These are phyloP conservation scores for Euclidia mi DNA, from an alignment of 2,888 invertebrate species.

Conservation along the genomic window DNA sequence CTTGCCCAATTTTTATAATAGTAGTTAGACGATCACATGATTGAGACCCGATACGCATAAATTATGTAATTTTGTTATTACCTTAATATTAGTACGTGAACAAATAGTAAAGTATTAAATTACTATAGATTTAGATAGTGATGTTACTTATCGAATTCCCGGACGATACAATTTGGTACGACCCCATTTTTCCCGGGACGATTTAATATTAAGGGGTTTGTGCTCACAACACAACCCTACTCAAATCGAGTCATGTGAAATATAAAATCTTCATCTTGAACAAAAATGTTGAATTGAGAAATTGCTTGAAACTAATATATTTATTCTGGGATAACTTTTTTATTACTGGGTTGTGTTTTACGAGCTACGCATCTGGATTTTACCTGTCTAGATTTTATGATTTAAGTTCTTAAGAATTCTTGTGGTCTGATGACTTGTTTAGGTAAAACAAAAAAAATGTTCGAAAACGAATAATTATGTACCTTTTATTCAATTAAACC, in stretches of 20 bases:
- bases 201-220: conserved; percentile 45
- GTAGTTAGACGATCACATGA: too few relatives aligned
- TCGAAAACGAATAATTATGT: too few relatives aligned
- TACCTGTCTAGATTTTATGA: conserved; percentile 23
- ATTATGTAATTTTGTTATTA: too few relatives aligned
- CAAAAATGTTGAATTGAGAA: not conserved
- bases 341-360: conserved; percentile 21
- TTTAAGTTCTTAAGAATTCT: not conserved
- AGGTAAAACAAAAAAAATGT: too few relatives aligned
- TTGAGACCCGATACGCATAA: too few relatives aligned
- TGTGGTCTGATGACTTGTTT: not conserved
- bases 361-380: conserved; percentile 14
- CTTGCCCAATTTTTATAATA: too few relatives aligned
- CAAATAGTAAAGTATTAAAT: too few relatives aligned
- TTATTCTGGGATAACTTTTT: conserved; percentile 15
- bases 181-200: conserved; percentile 31
- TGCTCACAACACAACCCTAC: conserved; percentile 39
- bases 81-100: too few relatives aligned
- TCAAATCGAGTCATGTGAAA: conserved; percentile 33
- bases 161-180: conserved; percentile 23
- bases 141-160: conserved; percentile 23
- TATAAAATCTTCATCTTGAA: conserved; percentile 1
- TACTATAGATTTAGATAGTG: conserved; percentile 31
- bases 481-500: too few relatives aligned
- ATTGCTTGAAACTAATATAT: conserved; percentile 28